phyloP scores from a whole-genome alignment of 2,797 vertebrate species.

The Rhodeus uyekii region DNA sequence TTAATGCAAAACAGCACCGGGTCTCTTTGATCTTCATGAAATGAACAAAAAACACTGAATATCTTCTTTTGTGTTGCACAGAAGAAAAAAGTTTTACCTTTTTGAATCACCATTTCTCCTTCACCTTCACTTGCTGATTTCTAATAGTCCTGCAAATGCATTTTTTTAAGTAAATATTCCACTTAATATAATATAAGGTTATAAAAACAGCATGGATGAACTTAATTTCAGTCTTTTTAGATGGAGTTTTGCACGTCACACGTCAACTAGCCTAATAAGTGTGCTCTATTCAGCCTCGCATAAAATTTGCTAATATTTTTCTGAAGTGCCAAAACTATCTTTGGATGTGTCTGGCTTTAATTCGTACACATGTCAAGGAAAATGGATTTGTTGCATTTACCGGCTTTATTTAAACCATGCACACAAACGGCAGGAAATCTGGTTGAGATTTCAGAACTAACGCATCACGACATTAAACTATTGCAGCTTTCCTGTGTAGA shows the following conservation, averaged over 20 bases:
- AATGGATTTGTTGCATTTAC: slow-evolving; percentile 6
- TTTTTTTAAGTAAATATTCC: background rate
- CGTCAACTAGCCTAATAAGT: background rate
- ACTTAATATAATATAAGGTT: background rate
- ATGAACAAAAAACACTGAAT: background rate
- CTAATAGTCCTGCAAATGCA: background rate
- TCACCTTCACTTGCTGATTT: background rate
- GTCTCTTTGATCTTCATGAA: background rate
- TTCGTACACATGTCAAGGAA: background rate
- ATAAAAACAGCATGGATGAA: background rate
- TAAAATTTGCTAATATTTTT: background rate
- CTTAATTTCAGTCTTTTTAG: background rate
- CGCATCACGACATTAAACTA: too few species aligned
- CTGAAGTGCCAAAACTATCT: slow-evolving; percentile 4
- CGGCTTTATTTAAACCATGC: background rate
- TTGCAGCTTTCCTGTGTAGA: too few species aligned
- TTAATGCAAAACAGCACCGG: too few species aligned
- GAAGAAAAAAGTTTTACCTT: background rate
- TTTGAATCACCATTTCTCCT: background rate
- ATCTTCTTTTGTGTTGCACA: background rate
- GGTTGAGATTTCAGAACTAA: background rate
- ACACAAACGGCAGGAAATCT: background rate
- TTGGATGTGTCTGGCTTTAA: slow-evolving; percentile 18
- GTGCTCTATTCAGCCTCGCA: background rate
- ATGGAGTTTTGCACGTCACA: background rate